Conservation (phyloP, 2,888 invertebrate species). For the Neoaliturus tenellus region DNA sequence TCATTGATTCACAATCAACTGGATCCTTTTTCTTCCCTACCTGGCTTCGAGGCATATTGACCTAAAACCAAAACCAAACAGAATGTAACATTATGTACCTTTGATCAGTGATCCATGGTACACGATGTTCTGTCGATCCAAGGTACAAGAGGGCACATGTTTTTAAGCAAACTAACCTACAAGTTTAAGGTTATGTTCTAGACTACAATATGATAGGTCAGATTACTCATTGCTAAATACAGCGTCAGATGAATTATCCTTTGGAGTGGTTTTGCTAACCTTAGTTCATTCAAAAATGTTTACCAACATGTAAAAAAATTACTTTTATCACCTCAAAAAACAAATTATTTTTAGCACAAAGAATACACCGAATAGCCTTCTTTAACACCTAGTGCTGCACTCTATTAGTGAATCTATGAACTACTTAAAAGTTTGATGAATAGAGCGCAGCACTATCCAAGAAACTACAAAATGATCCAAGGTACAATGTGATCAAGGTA, state of each 20-base stretch:
- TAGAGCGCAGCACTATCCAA: conserved; percentile 38
- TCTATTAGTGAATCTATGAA: neutral
- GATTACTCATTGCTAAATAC: conserved; percentile 48
- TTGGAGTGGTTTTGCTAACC: neutral
- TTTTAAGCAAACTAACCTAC: conserved; percentile 22
- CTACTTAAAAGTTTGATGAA: neutral
- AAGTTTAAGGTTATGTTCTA: conserved; percentile 13
- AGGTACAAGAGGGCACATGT: conserved; percentile 49
- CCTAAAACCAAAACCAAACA: conserved; percentile 21
- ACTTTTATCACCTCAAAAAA: conserved; percentile 44
- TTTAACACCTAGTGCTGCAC: neutral
- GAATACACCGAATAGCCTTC: neutral
- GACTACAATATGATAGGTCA: conserved; percentile 15
- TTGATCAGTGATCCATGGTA: conserved; percentile 51
- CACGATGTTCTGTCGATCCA: conserved; percentile 44
- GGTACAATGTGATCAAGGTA: conserved; percentile 56
- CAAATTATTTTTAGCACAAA: neutral
- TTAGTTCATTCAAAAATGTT: neutral
- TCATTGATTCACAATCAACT: conserved; percentile 42
- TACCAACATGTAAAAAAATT: neutral
- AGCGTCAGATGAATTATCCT: conserved; percentile 16
- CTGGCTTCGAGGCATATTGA: conserved; percentile 46
- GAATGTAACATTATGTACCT: conserved; percentile 52
- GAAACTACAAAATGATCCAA: conserved; percentile 25
- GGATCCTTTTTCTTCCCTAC: conserved; percentile 45